These are phyloP conservation scores for Bostrychus sinensis DNA, from an alignment of 2,113 vertebrate species.

Conservation along the genomic window DNA sequence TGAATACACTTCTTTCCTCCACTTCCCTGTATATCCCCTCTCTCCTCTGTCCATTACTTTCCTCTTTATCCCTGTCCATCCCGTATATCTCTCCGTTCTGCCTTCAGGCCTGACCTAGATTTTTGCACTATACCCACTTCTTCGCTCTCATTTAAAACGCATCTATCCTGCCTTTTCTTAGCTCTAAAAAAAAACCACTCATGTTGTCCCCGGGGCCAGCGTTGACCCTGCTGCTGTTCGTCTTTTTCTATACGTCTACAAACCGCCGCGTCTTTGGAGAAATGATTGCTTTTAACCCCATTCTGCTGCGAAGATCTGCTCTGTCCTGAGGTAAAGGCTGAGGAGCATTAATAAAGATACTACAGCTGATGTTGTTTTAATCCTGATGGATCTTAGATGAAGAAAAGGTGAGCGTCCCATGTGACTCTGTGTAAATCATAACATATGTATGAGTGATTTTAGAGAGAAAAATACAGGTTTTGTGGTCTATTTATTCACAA, in stretches of 20 bases:
- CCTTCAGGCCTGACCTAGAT: constrained; percentile 1
- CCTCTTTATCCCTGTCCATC: neutral
- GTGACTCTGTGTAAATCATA: neutral
- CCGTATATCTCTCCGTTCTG: neutral
- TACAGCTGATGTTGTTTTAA: neutral
- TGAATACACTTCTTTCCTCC: neutral
- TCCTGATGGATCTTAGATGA: neutral
- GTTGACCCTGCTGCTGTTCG: neutral
- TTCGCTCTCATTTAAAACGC: neutral
- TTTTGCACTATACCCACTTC: neutral
- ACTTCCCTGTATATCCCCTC: neutral
- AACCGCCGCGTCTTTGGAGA: neutral
- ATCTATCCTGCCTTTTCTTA: neutral
- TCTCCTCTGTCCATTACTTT: neutral
- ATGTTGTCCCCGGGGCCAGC: neutral
- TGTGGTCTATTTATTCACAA: no score
- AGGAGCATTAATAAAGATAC: neutral
- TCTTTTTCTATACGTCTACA: neutral
- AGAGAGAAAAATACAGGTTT: neutral
- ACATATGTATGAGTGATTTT: neutral
- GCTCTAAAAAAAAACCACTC: neutral
- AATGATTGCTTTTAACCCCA: constrained; percentile 1
- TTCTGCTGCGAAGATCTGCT: neutral
- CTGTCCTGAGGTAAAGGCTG: neutral
- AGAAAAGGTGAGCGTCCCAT: neutral